Percentiles rank a stretch among this genome's conserved stretches.
Evolutionary conservation across 2,113 vertebrate genomes (phyloP).

Genomic region (Pseudopodoces humilis): DNA sequence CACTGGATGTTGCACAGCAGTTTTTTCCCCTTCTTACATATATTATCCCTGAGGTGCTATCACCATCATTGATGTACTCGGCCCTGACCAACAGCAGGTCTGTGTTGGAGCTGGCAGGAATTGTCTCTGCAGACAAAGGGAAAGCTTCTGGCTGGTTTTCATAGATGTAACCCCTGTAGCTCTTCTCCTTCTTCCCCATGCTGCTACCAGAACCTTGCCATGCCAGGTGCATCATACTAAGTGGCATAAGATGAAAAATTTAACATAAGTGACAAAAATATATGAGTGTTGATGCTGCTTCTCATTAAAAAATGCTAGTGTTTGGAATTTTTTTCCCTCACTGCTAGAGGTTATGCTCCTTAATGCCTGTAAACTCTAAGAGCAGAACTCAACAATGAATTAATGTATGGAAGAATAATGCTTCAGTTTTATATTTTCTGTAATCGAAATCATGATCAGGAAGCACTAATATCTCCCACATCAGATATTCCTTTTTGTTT

Average conservation of each 20-base stretch:
- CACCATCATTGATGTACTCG: fast-evolving
- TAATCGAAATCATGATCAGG: background rate
- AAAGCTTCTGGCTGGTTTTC: background rate
- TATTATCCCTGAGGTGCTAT: background rate
- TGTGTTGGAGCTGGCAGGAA: background rate
- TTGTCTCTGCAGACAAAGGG: background rate
- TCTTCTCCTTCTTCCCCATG: background rate
- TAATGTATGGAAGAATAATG: background rate
- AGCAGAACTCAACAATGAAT: background rate
- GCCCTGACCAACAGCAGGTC: background rate
- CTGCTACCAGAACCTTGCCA: background rate
- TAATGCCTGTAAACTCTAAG: background rate
- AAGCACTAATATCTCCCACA: background rate
- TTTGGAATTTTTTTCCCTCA: background rate
- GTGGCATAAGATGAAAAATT: background rate
- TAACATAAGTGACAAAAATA: background rate
- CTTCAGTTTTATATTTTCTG: background rate
- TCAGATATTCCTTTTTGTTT: background rate
- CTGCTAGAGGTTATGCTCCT: background rate
- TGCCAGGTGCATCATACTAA: background rate
- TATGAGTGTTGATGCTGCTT: background rate
- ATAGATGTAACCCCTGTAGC: background rate
- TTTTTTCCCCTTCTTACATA: background rate
- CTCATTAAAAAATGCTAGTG: background rate
- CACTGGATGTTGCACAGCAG: background rate